Base-by-base conservation (phyloP, 1,140 invertebrate genomes). In the Drosophila cardini region DNA sequence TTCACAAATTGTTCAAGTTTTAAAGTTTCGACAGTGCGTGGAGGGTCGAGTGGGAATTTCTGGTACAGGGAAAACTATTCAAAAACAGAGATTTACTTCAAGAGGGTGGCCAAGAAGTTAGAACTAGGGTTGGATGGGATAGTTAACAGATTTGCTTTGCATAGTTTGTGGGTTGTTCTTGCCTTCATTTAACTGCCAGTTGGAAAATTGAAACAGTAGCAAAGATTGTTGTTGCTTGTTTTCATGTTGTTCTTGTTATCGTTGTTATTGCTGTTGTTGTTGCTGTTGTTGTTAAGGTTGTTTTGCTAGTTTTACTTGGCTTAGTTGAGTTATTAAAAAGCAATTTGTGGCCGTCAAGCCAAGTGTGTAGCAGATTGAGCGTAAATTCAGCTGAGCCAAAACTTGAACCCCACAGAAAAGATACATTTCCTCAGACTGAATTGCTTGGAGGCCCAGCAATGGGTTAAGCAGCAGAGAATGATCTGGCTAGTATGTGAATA, bases 251-350 rank as follows among this genome's bases (percentile, higher is more conserved):
- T 83, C 56, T 76, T 76, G 63, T 72, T 78, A 75, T 40, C 69
- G 61, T 32, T 15, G n/a, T 72, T 85, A 74, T 70, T 70, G 75
- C 75, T 78, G 72, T 80, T 84, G 65, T 74, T 80, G 80, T 74
- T 77, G 69, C 72, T 48, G 67, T 34, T 50, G 21, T 18, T 56
- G 45, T 64, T 64, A 60, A 50, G 76, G 18, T 48, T 65, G 58
- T 75, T 72, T 62, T 77, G 78, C 73, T 70, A 61, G 63, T 63
- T 78, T 62, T 60, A 65, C 71, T 81, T 87, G 82, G 83, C 83
- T 86, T 87, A 86, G 83, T 86, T 82, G 79, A 86, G 83, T 87
- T 87, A 86, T 86, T 86, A 87, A 86, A 86, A 86, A 86, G 83
- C 83, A 86, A 86, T 86, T 86, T 86, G 83, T 70, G 83, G 83